Percentiles rank a stretch among this genome's conserved stretches.
Conservation (phyloP, 2,113 vertebrate genomes). For the Ochotona curzoniae region DNA sequence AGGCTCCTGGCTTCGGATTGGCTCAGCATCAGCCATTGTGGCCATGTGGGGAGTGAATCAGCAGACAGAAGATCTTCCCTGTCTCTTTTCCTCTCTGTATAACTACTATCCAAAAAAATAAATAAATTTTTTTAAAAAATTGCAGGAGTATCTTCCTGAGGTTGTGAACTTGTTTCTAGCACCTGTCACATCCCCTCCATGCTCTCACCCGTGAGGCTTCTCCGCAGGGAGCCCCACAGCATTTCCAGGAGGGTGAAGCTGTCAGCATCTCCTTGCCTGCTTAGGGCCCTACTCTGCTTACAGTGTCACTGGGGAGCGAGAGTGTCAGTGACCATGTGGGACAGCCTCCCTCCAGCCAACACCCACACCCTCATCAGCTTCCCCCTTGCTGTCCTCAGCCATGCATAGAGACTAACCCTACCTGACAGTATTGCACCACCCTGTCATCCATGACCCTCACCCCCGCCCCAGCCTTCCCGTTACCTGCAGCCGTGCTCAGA, state of each 20-base stretch:
- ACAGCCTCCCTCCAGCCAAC: no score
- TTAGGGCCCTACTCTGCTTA: slow-evolving; percentile 68
- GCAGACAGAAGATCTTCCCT: no score
- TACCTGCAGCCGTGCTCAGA: background rate
- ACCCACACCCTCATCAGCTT: background rate
- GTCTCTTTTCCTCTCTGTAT: no score
- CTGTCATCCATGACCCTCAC: background rate
- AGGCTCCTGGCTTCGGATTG: no score
- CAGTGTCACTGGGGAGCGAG: slow-evolving; percentile 36
- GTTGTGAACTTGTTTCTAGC: slow-evolving; percentile 80
- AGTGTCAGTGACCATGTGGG: background rate
- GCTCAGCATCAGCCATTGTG: no score
- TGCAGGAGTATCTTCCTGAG: slow-evolving; percentile 80
- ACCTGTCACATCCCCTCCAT: slow-evolving; percentile 81
- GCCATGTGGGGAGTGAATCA: no score
- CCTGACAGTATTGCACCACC: background rate
- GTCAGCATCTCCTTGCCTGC: slow-evolving; percentile 21
- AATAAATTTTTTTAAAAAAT: no score
- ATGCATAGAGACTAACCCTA: background rate
- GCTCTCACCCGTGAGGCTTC: slow-evolving; percentile 79
- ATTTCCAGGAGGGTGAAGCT: slow-evolving; percentile 77
- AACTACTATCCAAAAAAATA: no score
- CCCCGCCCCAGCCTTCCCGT: background rate
- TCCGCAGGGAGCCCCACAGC: slow-evolving; percentile 82
- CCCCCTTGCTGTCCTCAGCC: background rate